These are phyloP conservation scores for Eulemur mongoz DNA, from an alignment of 2,797 vertebrate species.

Conservation along the genomic window DNA sequence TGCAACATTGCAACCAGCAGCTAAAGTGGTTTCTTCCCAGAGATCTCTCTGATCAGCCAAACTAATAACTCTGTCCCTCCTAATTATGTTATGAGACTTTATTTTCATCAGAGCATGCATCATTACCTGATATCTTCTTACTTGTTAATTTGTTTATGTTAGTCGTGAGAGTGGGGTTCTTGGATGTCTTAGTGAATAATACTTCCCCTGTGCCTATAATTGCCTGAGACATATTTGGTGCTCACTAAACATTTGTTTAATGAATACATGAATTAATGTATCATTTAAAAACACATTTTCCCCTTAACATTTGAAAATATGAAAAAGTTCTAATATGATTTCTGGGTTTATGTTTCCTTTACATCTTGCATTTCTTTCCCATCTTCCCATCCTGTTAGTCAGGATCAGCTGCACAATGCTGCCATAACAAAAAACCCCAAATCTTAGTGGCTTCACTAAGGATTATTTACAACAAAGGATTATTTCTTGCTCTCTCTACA, in stretches of 20 bases:
- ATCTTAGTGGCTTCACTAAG: background rate
- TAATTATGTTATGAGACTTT: background rate
- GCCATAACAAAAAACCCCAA: background rate
- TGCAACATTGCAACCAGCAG: background rate
- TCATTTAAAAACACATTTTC: background rate
- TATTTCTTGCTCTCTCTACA: background rate
- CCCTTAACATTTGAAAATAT: background rate
- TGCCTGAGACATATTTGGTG: background rate
- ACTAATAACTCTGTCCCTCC: background rate
- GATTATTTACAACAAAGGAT: background rate
- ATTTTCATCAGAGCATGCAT: background rate
- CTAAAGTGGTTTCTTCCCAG: conserved; percentile 10
- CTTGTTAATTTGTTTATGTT: background rate
- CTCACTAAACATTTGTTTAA: background rate
- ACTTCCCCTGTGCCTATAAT: background rate
- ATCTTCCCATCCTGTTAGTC: background rate
- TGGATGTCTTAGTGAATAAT: background rate
- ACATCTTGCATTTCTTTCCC: background rate
- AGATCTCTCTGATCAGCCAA: background rate
- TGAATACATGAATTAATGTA: background rate
- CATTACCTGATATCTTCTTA: background rate
- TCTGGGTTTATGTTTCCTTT: background rate
- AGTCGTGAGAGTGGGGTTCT: background rate
- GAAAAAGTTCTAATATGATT: background rate
- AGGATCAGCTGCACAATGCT: background rate